Percentiles rank a stretch among this genome's conserved stretches.
Conservation (phyloP, 1,140 invertebrate species). For the Rhynchophorus ferrugineus region DNA sequence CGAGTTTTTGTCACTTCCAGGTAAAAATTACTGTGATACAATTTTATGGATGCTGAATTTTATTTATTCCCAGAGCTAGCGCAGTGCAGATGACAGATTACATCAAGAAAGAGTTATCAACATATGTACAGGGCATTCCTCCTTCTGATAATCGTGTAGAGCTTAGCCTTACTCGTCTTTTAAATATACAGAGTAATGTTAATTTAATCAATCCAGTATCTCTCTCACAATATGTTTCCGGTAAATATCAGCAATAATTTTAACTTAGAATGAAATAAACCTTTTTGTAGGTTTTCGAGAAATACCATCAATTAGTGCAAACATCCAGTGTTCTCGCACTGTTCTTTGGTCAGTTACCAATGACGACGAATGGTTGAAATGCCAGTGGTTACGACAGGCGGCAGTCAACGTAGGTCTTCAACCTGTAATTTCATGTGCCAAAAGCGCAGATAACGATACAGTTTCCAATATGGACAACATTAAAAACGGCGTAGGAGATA, state of each 20-base stretch:
- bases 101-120: no score
- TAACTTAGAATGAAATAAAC: neutral
- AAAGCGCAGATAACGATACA: slow-evolving; percentile 23
- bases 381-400: slow-evolving; percentile 49
- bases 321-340: slow-evolving; percentile 41
- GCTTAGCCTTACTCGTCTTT: no score
- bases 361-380: slow-evolving; percentile 49
- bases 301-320: slow-evolving; percentile 23
- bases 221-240: slow-evolving; percentile 5
- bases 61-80: no score
- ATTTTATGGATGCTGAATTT: no score
- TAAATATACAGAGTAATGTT: slow-evolving; percentile 3
- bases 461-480: slow-evolving; percentile 58
- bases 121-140: no score
- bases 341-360: slow-evolving; percentile 54
- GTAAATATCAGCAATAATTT: slow-evolving; percentile 3
- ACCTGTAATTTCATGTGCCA: slow-evolving; percentile 43
- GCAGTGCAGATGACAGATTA: no score
- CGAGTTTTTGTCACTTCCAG: slow-evolving; percentile 45
- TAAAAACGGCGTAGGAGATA: slow-evolving; percentile 51
- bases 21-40: no score
- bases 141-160: no score
- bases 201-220: slow-evolving; percentile 3
- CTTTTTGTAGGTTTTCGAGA: slow-evolving; percentile 12
- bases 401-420: slow-evolving; percentile 49